Evolutionary conservation across 1,140 invertebrate species (phyloP), one percentile per base, ranked within the genome.

Genomic region (Geopemphigus sp.): DNA sequence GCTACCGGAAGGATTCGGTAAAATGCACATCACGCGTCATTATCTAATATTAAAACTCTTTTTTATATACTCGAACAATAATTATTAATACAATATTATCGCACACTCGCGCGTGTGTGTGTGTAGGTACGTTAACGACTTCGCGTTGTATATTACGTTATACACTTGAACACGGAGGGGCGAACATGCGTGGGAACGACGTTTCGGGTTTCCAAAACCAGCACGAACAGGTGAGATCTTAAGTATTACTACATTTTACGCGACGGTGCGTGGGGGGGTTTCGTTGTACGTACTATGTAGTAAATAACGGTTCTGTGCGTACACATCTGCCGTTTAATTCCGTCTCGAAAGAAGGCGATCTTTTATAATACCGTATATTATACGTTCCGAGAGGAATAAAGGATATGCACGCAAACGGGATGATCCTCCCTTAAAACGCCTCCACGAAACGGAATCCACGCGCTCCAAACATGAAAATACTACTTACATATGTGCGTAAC

Each of bases 251-350:
- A 39, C 32, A 8, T 39, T 3, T 39, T 39, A 4, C 6, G 72
- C 15, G 1, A 5, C 8, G 14, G 12, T 56, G 53, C 54, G 72
- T 76, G 54, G 54, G 73, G 32, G 47, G 39, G 47, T 45, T n/a
- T 45, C n/a, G 32, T 39, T 14, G 53, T 54, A 19, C 32, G 32
- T 54, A 12, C n/a, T n/a, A n/a, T n/a, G n/a, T n/a, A n/a, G n/a
- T n/a, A n/a, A n/a, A 26, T 76, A 76, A 76, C 73, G 73, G 73
- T 76, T 76, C 14, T 14, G 22, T 57, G 54, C 12, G 73, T 76
- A 76, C 73, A 76, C 73, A 76, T 76, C 73, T 76, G 73, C 73
- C n/a, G 39, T 59, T 47, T 61, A 11, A 59, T 76, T 59, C 39
- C 73, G 54, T 39, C 56, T 76, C 24, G 6, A 76, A 47, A 74